Base-by-base conservation (phyloP, 2,113 vertebrate species). In the Jacana jacana region DNA sequence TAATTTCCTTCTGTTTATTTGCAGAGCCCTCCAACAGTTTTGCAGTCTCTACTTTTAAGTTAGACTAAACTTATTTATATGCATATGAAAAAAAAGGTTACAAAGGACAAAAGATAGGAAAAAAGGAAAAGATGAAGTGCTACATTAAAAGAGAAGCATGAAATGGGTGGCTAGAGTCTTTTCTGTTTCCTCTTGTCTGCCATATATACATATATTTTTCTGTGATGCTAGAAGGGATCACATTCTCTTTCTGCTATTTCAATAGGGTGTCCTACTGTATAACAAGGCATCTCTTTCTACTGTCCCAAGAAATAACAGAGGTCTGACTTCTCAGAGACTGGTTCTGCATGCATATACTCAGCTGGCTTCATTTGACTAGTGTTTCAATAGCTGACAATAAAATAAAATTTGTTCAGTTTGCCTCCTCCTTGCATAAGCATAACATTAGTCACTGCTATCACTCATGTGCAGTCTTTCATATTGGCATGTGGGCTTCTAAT, bases 71-170 rank as follows among this genome's bases (percentile, higher is more conserved):
- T 27, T 55, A 17, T 13, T 42, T 35, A 24, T 28, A 4, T 37
- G 18, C 3, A 17, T 20, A 22, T 9, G 0, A 17, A 28, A 35
- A 61, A 31, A 54, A 25, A 40, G 7, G 39, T n/a, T n/a, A 42
- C 40, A 14, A 16, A 0, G 4, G 7, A 30, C 42, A 58, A 2
- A 0, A 49, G 12, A 18, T 4, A 46, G 2, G 5, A 17, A 44
- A 71, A 91, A 66, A 40, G 2, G 11, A 51, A 71, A 22, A 48
- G 4, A 39, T 23, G 33, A 81, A 73, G 6, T 20, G 44, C 8
- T 40, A 7, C 10, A 31, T 66, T 63, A 54, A 35, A 81, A 68
- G 14, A 39, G 7, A 68, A 61, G 33, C 5, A 52, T 24, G 9
- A 48, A 81, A 19, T 18, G 5, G 2, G 3, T 12, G 1, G 4